Percentiles rank a stretch among this genome's conserved stretches.
Evolutionary conservation across 2,797 vertebrate genomes (phyloP).

Genomic region (Peromyscus attwateri): DNA sequence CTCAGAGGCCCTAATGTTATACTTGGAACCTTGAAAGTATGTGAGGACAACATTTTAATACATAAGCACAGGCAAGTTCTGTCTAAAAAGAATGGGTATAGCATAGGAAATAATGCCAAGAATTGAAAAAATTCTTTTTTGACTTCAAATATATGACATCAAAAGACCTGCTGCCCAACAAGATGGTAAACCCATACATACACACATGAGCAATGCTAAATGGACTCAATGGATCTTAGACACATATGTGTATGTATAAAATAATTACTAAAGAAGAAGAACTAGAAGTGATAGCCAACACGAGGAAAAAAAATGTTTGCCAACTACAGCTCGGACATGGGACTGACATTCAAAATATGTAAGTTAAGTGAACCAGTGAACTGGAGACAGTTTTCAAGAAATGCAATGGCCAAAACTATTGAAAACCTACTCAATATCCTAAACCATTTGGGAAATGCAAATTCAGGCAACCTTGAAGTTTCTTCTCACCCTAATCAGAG

Average conservation of each 20-base stretch:
- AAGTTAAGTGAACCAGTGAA: not conserved
- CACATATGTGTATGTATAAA: not conserved
- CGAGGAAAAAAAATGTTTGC: not conserved
- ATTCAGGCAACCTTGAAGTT: not conserved
- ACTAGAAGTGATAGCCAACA: too few species aligned
- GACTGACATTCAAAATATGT: not conserved
- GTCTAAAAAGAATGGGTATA: not conserved
- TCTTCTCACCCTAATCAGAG: not conserved
- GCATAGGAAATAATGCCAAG: not conserved
- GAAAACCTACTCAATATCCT: not conserved
- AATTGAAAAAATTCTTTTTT: not conserved
- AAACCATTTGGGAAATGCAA: not conserved
- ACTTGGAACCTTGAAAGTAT: not conserved
- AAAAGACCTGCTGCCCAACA: not conserved
- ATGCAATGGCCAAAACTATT: not conserved
- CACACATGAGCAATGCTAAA: not conserved
- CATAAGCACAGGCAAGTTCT: not conserved
- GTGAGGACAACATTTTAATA: not conserved
- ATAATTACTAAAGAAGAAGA: not conserved
- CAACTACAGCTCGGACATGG: not conserved
- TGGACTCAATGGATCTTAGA: not conserved
- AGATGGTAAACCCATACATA: not conserved
- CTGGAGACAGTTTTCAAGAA: not conserved
- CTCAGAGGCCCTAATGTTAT: not conserved
- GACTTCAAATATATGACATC: too few species aligned